Base-by-base conservation (phyloP, 2,888 invertebrate species). In the Brassicogethes aeneus region DNA sequence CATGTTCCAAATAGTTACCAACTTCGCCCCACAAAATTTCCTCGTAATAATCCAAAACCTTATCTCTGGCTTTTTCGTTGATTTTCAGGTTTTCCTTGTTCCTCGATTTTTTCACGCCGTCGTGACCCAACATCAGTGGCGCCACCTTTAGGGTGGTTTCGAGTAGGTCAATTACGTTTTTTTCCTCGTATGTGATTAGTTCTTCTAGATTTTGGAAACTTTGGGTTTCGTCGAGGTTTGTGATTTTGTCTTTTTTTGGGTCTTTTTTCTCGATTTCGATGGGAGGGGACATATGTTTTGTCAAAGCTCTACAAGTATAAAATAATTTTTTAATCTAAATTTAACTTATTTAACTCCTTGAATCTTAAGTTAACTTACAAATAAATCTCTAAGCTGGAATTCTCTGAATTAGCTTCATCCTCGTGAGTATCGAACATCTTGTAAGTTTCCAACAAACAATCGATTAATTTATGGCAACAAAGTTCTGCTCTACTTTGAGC, bases 21-120 rank as follows among this genome's bases (percentile, higher is more conserved):
- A 87, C 83, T 57, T 86, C 82, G 0, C 83, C 82, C 89, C 89
- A 90, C 16, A 87, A 68, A 40, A 82, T 76, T 59, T 82, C 79
- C 54, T 83, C 81, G 57, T 84, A 85, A 59, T 81, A 83, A 53
- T 79, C 77, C 3, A 78, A 70, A 8, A 81, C 77, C 65, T 78
- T 82, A 37, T 73, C 71, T 31, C 76, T 73, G 1, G 79, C 76
- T 59, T 72, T 77, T 40, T 73, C 71, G 50, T 73, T 76, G 2
- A 82, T 71, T 64, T 75, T 77, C 23, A 32, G 3, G 5, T 12
- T 13, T 32, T 8, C 10, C 10, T 8, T 12, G 34, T 40, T 72
- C 66, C 76, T 77, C 0, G 72, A 65, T 54, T 73, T 77, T 53
- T 74, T 79, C 1, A 78, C 65, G 2, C 79, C 79, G 52, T 77